These are phyloP conservation scores for Trogon melanurus DNA, from an alignment of 2,113 vertebrate genomes.

Conservation along the genomic window DNA sequence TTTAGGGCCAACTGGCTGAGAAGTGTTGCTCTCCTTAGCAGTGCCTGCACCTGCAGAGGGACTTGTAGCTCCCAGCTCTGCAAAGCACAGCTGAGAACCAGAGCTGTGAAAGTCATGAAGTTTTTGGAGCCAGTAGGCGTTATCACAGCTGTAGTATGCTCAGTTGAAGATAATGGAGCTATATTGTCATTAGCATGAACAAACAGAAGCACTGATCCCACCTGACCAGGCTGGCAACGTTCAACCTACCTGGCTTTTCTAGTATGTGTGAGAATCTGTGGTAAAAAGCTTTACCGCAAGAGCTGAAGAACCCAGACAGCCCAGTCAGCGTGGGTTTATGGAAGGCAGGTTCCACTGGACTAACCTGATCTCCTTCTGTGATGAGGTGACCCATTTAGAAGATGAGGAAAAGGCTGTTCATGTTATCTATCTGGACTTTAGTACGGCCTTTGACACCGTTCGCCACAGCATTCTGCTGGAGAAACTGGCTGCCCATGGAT, in stretches of 20 bases:
- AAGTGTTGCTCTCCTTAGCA: not conserved
- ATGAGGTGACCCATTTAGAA: no score
- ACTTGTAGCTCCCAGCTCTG: not conserved
- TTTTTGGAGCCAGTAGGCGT: not conserved
- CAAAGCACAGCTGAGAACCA: not conserved
- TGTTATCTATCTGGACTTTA: no score
- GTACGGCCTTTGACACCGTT: no score
- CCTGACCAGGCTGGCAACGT: not conserved
- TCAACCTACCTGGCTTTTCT: not conserved
- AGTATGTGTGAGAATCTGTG: not conserved
- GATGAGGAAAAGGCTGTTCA: no score
- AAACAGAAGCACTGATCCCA: not conserved
- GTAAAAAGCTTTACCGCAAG: not conserved
- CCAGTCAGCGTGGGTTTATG: no score
- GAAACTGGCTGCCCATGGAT: no score
- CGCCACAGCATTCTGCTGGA: no score
- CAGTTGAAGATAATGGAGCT: not conserved
- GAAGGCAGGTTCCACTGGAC: no score
- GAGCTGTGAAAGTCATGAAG: not conserved
- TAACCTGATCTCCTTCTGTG: no score
- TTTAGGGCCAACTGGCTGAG: not conserved
- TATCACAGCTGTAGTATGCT: not conserved
- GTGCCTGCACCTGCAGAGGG: not conserved
- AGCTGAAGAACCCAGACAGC: not conserved
- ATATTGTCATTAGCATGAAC: fast-evolving